These are phyloP conservation scores for Colletes gigas DNA, from an alignment of 1,140 invertebrate species.

Conservation along the genomic window DNA sequence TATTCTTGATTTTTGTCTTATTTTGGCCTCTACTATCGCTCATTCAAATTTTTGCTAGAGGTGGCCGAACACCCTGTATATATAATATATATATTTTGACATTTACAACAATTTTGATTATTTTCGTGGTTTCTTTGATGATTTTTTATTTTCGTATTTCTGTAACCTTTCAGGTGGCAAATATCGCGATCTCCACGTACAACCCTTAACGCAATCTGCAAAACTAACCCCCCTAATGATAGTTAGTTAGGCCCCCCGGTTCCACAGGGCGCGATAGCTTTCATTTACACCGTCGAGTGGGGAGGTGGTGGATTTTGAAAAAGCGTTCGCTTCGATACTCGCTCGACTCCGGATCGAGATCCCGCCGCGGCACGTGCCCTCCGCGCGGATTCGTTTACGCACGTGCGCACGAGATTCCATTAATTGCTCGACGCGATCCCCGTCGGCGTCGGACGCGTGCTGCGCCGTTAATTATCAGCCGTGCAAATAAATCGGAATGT, in stretches of 20 bases:
- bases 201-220: not conserved
- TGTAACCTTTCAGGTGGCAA: no score
- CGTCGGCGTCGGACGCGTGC: not conserved
- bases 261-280: not conserved
- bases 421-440: constrained; percentile 45
- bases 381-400: constrained; percentile 41
- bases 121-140: no score
- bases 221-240: not conserved
- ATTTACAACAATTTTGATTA: no score
- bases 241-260: not conserved
- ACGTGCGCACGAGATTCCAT: constrained; percentile 59
- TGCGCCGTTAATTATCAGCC: constrained; percentile 38
- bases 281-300: not conserved
- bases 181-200: no score
- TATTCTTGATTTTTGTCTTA: no score
- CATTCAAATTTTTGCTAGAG: no score
- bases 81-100: no score
- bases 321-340: not conserved
- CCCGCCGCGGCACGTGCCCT: constrained; percentile 42
- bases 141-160: no score
- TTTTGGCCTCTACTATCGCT: no score
- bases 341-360: not conserved
- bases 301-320: constrained; percentile 13
- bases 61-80: no score
- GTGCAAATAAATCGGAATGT: constrained; percentile 38